Percentiles rank a stretch among this genome's conserved stretches.
These are phyloP conservation scores for Leptinotarsa rubiginosa DNA, from an alignment of 2,888 invertebrate genomes.

Conservation along the genomic window DNA sequence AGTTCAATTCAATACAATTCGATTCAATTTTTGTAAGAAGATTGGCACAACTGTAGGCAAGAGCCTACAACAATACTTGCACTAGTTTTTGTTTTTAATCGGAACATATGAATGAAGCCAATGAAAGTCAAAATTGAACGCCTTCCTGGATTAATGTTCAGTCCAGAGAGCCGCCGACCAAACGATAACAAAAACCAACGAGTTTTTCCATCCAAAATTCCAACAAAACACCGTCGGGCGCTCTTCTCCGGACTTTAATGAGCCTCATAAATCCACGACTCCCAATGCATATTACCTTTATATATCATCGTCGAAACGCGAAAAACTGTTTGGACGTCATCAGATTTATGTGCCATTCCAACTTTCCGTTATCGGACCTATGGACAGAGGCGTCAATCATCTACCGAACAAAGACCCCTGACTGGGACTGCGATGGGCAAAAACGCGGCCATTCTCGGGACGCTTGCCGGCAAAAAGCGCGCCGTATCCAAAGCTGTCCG, in stretches of 20 bases:
- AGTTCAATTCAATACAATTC: no score
- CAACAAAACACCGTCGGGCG: constrained; percentile 14
- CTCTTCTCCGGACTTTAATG: constrained; percentile 7
- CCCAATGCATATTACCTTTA: constrained; percentile 56
- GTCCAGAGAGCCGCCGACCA: not conserved
- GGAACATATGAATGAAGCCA: not conserved
- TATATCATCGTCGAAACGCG: constrained; percentile 51
- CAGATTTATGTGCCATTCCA: constrained; percentile 55
- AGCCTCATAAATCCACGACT: constrained; percentile 39
- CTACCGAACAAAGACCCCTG: constrained; percentile 46
- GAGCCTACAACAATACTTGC: no score
- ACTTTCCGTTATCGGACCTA: constrained; percentile 54
- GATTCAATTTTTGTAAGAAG: no score
- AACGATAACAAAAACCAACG: not conserved
- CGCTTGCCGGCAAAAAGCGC: constrained; percentile 32
- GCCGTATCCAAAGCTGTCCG: constrained; percentile 36
- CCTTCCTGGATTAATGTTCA: not conserved
- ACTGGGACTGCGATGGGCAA: constrained; percentile 30
- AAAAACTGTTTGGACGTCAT: constrained; percentile 51
- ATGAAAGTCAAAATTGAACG: not conserved
- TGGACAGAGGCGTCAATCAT: constrained; percentile 53
- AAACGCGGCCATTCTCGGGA: constrained; percentile 23
- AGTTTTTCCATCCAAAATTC: constrained; percentile 8
- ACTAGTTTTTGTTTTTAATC: not conserved
- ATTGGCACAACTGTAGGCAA: no score